Evolutionary conservation across 2,113 vertebrate genomes (phyloP), one percentile per base, ranked within the genome.

Genomic region (Scatophagus argus): DNA sequence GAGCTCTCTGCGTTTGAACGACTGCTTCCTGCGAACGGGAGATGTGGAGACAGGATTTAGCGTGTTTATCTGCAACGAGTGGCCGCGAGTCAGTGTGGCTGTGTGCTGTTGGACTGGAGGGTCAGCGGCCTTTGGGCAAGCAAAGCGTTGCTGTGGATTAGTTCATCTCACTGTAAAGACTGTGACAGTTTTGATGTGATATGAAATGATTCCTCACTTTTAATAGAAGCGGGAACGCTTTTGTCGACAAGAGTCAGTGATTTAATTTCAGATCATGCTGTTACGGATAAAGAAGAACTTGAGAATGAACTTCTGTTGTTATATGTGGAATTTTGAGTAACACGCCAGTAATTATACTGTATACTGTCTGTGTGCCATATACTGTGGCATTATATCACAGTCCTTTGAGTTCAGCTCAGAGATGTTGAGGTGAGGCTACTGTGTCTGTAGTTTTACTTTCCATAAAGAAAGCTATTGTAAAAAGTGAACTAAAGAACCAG

Each of bases 1-100:
- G 27, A 36, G 21, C 47, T 14, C 13, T 47, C 54, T 62, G 60
- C 54, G 14, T 73, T 23, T 68, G 46, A 60, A 63, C 17, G 29
- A 79, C 41, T 27, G 31, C 54, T 58, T 59, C 27, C 3, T 41
- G 46, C 62, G 8, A 60, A n/a, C 36, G 49, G 58, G 14, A 11
- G n/a, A 9, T 7, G 23, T 34, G 34, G 76, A 41, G 70, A 77
- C 17, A 16, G 38, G 4, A 21, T 31, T 2, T 17, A 21, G 10
- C 43, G 61, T 25, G 27, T 60, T 23, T 63, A 9, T 47, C 13
- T 4, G 38, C 32, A 60, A 10, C 38, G 23, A 23, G 68, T 32
- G 21, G 7, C 5, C 21, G 32, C 27, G 23, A 38, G 23, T 51
- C 34, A 46, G 32, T 62, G 47, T 63, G 36, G 41, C 43, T 31